phyloP scores from a whole-genome alignment of 35 echinoderm and acorn worm genomes.

The Lytechinus pictus region DNA sequence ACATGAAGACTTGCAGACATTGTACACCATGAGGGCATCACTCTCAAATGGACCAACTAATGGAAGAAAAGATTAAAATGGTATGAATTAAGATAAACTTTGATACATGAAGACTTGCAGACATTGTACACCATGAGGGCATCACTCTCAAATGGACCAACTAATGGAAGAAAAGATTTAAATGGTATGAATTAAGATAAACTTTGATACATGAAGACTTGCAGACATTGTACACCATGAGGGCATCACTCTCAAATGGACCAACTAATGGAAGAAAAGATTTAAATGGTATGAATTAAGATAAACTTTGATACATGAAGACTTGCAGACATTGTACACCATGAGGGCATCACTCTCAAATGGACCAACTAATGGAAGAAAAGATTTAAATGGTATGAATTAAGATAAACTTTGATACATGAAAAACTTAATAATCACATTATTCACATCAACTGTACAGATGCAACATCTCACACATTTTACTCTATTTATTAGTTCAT shows the following conservation, averaged over 20 bases:
- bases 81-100: background rate
- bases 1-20: slow-evolving; percentile 71
- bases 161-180: slow-evolving; percentile 48
- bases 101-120: slow-evolving; percentile 65
- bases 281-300: background rate
- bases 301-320: background rate
- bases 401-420: background rate
- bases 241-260: slow-evolving; percentile 83
- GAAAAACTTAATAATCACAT: background rate
- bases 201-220: slow-evolving; percentile 44
- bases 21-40: slow-evolving; percentile 84
- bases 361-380: slow-evolving; percentile 66
- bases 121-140: slow-evolving; percentile 81
- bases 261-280: slow-evolving; percentile 66
- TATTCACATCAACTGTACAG: too few relatives aligned
- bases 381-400: background rate
- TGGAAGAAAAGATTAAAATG: slow-evolving; percentile 9
- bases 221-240: slow-evolving; percentile 81
- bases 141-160: slow-evolving; percentile 85
- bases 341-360: slow-evolving; percentile 90
- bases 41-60: slow-evolving; percentile 86
- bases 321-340: slow-evolving; percentile 77
- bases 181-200: background rate
- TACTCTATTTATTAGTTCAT: too few relatives aligned
- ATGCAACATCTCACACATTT: too few relatives aligned